These are phyloP conservation scores for Scaptomyza reducta DNA, from an alignment of 2,888 invertebrate species.

Conservation along the genomic window DNA sequence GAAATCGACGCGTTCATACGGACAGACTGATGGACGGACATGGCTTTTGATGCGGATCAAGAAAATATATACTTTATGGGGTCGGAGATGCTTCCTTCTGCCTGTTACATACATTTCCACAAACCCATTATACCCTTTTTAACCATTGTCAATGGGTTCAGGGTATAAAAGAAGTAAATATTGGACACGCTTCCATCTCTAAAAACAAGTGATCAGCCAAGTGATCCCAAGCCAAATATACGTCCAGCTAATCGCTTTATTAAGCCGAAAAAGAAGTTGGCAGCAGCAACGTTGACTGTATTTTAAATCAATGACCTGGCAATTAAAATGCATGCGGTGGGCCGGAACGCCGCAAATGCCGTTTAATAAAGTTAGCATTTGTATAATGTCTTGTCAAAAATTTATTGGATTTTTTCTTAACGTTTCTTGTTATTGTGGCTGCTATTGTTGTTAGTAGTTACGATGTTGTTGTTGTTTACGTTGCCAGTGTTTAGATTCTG, in stretches of 20 bases:
- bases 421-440: slow-evolving; percentile 17
- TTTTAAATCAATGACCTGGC: slow-evolving; percentile 65
- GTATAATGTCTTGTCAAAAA: slow-evolving; percentile 75
- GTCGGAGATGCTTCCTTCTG: too few species aligned
- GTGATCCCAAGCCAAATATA: slow-evolving; percentile 11
- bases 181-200: slow-evolving; percentile 13
- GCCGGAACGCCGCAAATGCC: slow-evolving; percentile 27
- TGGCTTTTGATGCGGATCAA: too few species aligned
- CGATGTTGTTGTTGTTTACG: slow-evolving; percentile 16
- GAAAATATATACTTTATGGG: too few species aligned
- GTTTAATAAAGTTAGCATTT: slow-evolving; percentile 74
- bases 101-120: too few species aligned
- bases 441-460: slow-evolving; percentile 16
- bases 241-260: slow-evolving; percentile 62
- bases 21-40: too few species aligned
- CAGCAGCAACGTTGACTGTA: slow-evolving; percentile 31
- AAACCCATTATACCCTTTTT: too few species aligned
- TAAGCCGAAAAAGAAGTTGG: slow-evolving; percentile 40
- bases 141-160: too few species aligned
- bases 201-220: slow-evolving; percentile 6
- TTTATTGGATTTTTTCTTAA: slow-evolving; percentile 69
- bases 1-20: too few species aligned
- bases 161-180: not conserved
- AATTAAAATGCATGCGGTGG: slow-evolving; percentile 75
- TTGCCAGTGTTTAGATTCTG: slow-evolving; percentile 62